A percentile compares a stretch with the other conserved stretches of the same genome.
Conservation (phyloP, 1,140 invertebrate species). For the Eumeta japonica region DNA sequence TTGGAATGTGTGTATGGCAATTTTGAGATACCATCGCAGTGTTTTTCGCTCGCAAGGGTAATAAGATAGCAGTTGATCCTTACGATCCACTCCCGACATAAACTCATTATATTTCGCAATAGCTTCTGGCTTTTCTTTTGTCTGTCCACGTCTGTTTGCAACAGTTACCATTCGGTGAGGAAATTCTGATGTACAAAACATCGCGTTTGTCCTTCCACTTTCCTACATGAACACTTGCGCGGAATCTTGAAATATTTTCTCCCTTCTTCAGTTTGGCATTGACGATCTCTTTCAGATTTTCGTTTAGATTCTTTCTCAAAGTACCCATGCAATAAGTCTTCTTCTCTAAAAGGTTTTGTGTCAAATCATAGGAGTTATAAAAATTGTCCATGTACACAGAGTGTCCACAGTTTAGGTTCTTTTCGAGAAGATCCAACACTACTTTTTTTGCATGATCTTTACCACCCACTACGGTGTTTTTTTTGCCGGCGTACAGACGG, state of each 20-base stretch:
- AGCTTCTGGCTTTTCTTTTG: slow-evolving; percentile 7
- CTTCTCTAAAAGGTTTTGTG: slow-evolving; percentile 9
- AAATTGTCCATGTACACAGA: slow-evolving; percentile 35
- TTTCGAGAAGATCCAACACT: slow-evolving; percentile 22
- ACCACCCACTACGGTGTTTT: slow-evolving; percentile 14
- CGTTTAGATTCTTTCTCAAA: slow-evolving; percentile 17
- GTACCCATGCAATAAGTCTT: slow-evolving; percentile 27
- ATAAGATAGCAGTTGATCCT: slow-evolving; percentile 6
- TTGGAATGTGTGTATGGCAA: slow-evolving; percentile 6
- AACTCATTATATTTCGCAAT: slow-evolving; percentile 10
- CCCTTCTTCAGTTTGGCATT: slow-evolving; percentile 22
- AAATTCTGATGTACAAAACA: slow-evolving; percentile 16
- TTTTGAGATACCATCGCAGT: slow-evolving; percentile 5
- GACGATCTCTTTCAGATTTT: slow-evolving; percentile 22
- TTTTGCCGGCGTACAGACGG: slow-evolving; percentile 15
- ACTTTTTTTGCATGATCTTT: too few species aligned
- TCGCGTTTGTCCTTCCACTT: slow-evolving; percentile 28
- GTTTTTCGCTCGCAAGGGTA: slow-evolving; percentile 8
- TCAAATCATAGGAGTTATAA: slow-evolving; percentile 20
- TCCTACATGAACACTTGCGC: slow-evolving; percentile 16
- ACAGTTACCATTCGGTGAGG: slow-evolving; percentile 12
- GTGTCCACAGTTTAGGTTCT: slow-evolving; percentile 24
- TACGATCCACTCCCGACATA: slow-evolving; percentile 12
- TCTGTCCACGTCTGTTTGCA: slow-evolving; percentile 5
- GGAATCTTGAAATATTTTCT: slow-evolving; percentile 21